Percentiles rank a stretch among this genome's conserved stretches.
These are phyloP conservation scores for Glareola pratincola DNA, from an alignment of 2,113 vertebrate species.

Conservation along the genomic window DNA sequence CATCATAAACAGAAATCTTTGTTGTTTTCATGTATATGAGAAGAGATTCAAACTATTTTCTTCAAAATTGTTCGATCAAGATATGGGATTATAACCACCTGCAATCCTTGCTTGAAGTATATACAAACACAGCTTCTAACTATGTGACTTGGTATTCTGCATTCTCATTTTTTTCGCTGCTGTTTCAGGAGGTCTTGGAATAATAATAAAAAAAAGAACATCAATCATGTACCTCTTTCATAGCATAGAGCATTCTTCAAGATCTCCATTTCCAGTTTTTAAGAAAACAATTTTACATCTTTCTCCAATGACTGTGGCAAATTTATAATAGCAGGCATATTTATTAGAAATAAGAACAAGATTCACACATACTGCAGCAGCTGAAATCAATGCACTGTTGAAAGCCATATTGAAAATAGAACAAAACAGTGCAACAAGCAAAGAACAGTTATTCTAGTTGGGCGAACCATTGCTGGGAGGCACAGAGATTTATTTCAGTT, in stretches of 20 bases:
- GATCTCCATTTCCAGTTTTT: neutral
- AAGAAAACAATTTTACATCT: neutral
- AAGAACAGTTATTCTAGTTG: neutral
- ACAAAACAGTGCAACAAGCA: neutral
- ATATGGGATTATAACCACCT: neutral
- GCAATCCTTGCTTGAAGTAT: neutral
- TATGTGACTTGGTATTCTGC: neutral
- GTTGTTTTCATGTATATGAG: neutral
- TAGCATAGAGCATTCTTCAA: neutral
- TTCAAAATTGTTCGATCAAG: neutral
- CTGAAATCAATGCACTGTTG: neutral
- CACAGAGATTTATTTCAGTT: neutral
- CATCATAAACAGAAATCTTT: neutral
- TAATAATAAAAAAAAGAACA: neutral
- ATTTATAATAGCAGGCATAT: neutral
- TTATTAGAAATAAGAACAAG: conserved; percentile 1
- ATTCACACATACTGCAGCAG: neutral
- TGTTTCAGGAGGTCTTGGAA: neutral
- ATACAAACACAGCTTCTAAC: neutral
- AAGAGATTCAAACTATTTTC: neutral
- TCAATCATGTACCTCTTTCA: neutral
- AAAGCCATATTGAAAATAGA: neutral
- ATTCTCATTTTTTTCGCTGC: neutral
- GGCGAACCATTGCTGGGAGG: neutral
- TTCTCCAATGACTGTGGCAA: neutral